phyloP scores from a whole-genome alignment of 1,140 invertebrate species.

The Ridgeia piscesae region DNA sequence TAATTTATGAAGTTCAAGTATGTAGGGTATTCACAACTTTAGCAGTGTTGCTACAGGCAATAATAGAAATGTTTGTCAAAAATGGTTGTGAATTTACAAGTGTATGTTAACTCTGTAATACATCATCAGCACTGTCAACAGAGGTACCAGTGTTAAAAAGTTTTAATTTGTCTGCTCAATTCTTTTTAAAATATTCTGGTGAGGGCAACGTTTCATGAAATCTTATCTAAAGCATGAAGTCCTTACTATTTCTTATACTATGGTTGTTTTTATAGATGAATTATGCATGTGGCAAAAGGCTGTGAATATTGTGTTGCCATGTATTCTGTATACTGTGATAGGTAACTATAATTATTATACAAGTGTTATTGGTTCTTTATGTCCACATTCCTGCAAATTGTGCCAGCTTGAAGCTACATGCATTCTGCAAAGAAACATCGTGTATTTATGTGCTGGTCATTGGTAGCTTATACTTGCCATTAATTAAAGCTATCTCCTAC shows the following conservation, averaged over 20 bases:
- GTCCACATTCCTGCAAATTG: background rate
- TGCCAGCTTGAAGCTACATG: background rate
- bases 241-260: background rate
- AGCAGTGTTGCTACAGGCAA: background rate
- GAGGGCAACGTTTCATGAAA: background rate
- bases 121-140: background rate
- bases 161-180: background rate
- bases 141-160: background rate
- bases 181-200: background rate
- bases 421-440: background rate
- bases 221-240: background rate
- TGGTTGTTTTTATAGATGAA: background rate
- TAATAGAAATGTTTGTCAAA: background rate
- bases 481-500: background rate
- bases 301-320: background rate
- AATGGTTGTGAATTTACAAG: background rate
- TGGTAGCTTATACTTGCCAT: background rate
- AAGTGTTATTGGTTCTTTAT: background rate
- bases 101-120: background rate
- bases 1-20: slow-evolving; percentile 1
- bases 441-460: background rate
- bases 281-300: background rate
- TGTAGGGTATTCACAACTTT: background rate
- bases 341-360: background rate
- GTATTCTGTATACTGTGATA: background rate